Percentiles rank a stretch among this genome's conserved stretches.
Conservation (phyloP, 2,797 vertebrate genomes). For the Characodon lateralis region DNA sequence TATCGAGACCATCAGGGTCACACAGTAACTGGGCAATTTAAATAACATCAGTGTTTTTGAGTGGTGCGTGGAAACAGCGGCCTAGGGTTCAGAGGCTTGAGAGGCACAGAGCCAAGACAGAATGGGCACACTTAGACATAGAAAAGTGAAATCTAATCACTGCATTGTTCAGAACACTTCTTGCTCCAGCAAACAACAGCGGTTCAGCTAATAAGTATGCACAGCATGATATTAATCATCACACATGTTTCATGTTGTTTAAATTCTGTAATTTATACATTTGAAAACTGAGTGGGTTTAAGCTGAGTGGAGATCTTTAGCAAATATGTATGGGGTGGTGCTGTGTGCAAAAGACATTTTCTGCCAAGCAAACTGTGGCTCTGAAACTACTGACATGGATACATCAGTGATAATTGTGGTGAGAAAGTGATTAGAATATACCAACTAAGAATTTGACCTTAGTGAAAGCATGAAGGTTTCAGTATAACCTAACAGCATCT, state of each 20-base stretch:
- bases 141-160: slow-evolving; percentile 6
- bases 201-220: neutral
- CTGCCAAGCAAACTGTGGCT: neutral
- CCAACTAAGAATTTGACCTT: neutral
- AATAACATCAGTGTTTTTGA: slow-evolving; percentile 55
- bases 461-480: neutral
- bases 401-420: neutral
- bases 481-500: neutral
- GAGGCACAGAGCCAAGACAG: slow-evolving; percentile 7
- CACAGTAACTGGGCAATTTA: slow-evolving; percentile 42
- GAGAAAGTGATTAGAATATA: neutral
- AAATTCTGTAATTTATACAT: neutral
- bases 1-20: slow-evolving; percentile 38
- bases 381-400: neutral
- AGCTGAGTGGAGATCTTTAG: neutral
- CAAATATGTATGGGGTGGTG: neutral
- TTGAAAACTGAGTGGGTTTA: neutral
- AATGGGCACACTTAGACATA: neutral
- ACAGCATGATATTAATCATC: neutral
- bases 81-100: slow-evolving; percentile 20
- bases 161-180: neutral
- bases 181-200: slow-evolving; percentile 4
- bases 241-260: neutral
- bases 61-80: slow-evolving; percentile 27
- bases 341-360: neutral